Conservation (phyloP, 1,140 invertebrate genomes). For the Drosophila neocordata region DNA sequence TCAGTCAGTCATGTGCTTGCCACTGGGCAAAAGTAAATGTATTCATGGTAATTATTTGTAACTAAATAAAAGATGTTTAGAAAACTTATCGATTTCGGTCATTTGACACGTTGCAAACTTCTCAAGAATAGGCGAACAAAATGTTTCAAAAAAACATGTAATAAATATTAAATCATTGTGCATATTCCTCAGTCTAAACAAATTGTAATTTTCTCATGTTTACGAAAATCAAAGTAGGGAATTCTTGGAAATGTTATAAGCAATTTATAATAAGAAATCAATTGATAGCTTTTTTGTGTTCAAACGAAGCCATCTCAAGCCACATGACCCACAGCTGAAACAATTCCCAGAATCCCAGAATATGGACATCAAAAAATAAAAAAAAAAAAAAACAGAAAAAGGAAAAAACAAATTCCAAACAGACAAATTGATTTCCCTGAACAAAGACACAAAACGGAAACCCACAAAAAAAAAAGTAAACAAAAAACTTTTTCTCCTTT, state of each 20-base stretch:
- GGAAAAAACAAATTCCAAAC: conserved; percentile 19
- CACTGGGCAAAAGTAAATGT: conserved; percentile 19
- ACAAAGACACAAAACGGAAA: conserved; percentile 11
- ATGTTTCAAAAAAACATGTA: not conserved
- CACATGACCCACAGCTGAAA: conserved; percentile 38
- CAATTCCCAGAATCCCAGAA: conserved; percentile 32
- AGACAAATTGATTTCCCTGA: conserved; percentile 28
- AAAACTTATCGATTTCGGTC: not conserved
- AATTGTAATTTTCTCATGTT: not conserved
- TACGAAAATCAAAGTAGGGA: not conserved
- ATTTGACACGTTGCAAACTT: conserved; percentile 5
- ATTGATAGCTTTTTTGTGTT: conserved; percentile 15
- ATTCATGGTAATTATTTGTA: not conserved
- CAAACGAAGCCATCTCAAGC: not conserved
- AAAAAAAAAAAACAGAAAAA: conserved; percentile 14
- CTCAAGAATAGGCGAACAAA: not conserved
- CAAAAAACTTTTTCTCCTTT: conserved; percentile 3
- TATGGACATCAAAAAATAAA: no score
- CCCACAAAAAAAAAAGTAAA: conserved; percentile 16
- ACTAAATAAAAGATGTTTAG: not conserved
- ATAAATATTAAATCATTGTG: not conserved
- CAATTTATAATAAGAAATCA: conserved; percentile 24
- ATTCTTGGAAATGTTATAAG: not conserved
- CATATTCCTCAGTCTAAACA: no score
- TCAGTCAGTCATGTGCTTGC: conserved; percentile 31